Conservation (phyloP, 2,888 invertebrate species). For the Eupithecia subfuscata region DNA sequence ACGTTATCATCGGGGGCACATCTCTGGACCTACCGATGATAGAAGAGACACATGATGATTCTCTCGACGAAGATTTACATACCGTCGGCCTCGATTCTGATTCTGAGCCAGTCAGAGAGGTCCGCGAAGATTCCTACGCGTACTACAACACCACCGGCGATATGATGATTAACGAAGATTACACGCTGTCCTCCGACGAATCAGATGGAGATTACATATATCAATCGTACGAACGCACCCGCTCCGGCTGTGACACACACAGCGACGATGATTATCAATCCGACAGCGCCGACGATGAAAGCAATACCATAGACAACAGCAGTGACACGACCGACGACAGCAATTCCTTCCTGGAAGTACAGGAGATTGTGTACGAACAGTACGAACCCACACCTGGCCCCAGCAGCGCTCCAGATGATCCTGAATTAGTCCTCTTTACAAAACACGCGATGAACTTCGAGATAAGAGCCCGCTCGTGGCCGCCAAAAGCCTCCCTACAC, state of each 20-base stretch:
- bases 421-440: neutral
- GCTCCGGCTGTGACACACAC: neutral
- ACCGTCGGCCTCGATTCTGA: slow-evolving; percentile 44
- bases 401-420: slow-evolving; percentile 49
- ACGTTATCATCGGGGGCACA: slow-evolving; percentile 63
- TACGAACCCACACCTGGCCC: slow-evolving; percentile 48
- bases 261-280: slow-evolving; percentile 17
- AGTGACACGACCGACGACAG: slow-evolving; percentile 56
- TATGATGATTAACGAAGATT: slow-evolving; percentile 9
- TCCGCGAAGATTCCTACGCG: neutral
- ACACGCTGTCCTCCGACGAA: slow-evolving; percentile 21
- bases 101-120: neutral
- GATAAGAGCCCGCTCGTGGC: slow-evolving; percentile 40
- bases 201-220: slow-evolving; percentile 25
- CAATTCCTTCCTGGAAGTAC: slow-evolving; percentile 37
- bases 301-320: slow-evolving; percentile 26
- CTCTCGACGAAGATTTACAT: slow-evolving; percentile 2
- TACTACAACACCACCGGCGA: neutral
- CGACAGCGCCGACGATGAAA: slow-evolving; percentile 17
- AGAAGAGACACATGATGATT: slow-evolving; percentile 58
- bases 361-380: slow-evolving; percentile 18
- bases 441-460: slow-evolving; percentile 48
- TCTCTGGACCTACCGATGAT: slow-evolving; percentile 72
- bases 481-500: slow-evolving; percentile 54
- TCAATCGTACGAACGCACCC: neutral